Evolutionary conservation across 2,113 vertebrate species (phyloP).

Genomic region (Pogonocichla stellata): DNA sequence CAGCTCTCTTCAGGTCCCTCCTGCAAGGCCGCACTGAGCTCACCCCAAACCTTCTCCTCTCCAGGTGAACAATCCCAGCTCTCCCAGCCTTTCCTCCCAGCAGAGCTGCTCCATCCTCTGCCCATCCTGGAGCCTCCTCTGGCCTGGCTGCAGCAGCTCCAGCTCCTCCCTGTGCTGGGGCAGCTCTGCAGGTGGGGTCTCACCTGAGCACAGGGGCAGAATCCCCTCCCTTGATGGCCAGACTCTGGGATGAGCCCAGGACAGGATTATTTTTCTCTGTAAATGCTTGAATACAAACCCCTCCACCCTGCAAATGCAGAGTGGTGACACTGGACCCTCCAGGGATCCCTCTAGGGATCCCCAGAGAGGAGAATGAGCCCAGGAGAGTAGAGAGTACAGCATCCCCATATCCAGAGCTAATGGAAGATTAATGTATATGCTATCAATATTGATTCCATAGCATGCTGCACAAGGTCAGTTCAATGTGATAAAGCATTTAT

Average conservation of each 20-base stretch:
- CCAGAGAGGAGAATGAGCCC: not conserved
- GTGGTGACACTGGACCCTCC: not conserved
- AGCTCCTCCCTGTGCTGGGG: not conserved
- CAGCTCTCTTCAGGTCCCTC: not conserved
- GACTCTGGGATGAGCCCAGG: not conserved
- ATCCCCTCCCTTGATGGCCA: not conserved
- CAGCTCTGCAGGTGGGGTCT: not conserved
- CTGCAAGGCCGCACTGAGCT: fast-evolving
- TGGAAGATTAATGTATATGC: not conserved
- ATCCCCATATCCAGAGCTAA: not conserved
- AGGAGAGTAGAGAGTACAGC: not conserved
- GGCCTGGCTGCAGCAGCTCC: not conserved
- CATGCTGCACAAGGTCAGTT: not conserved
- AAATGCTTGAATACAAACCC: not conserved
- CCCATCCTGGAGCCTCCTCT: not conserved
- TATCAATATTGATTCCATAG: not conserved
- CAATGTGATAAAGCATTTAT: not conserved
- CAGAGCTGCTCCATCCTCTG: not conserved
- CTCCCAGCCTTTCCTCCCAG: not conserved
- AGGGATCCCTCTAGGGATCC: not conserved
- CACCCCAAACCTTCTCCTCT: not conserved
- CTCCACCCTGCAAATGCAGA: not conserved
- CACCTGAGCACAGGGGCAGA: not conserved
- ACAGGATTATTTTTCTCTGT: not conserved
- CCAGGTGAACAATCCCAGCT: not conserved